These are phyloP conservation scores for Patella caerulea DNA, from an alignment of 2,888 invertebrate genomes.

Conservation along the genomic window DNA sequence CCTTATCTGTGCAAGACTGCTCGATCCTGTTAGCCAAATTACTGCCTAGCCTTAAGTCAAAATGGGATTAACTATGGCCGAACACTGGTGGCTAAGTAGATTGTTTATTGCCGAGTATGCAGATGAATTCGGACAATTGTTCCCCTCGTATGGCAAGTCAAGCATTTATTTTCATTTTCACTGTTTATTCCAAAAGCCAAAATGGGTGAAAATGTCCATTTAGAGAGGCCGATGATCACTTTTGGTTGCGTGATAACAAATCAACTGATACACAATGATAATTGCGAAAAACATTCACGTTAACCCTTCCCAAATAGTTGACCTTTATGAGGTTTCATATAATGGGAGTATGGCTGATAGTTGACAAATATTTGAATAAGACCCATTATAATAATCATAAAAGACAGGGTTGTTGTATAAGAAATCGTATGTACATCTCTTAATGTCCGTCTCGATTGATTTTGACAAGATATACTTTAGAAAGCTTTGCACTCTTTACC, in stretches of 20 bases:
- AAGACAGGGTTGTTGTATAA: no score
- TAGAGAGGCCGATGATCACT: no score
- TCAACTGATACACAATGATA: no score
- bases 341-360: background rate
- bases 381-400: no score
- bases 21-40: constrained; percentile 26
- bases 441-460: no score
- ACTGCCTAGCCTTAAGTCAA: constrained; percentile 13
- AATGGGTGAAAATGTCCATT: constrained; percentile 4
- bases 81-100: constrained; percentile 24
- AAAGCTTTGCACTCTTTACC: no score
- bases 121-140: background rate
- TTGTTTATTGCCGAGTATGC: constrained; percentile 16
- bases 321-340: constrained; percentile 8
- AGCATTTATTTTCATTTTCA: constrained; percentile 2
- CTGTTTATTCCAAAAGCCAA: background rate
- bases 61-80: constrained; percentile 24
- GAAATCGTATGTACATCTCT: no score
- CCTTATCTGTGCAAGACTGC: constrained; percentile 20
- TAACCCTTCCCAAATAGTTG: background rate
- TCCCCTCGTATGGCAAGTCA: background rate
- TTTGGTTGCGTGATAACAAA: no score
- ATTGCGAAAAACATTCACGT: background rate
- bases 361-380: no score
- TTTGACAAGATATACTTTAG: no score